Evolutionary conservation across 2,888 invertebrate genomes (phyloP).

Genomic region (Myathropa florea): DNA sequence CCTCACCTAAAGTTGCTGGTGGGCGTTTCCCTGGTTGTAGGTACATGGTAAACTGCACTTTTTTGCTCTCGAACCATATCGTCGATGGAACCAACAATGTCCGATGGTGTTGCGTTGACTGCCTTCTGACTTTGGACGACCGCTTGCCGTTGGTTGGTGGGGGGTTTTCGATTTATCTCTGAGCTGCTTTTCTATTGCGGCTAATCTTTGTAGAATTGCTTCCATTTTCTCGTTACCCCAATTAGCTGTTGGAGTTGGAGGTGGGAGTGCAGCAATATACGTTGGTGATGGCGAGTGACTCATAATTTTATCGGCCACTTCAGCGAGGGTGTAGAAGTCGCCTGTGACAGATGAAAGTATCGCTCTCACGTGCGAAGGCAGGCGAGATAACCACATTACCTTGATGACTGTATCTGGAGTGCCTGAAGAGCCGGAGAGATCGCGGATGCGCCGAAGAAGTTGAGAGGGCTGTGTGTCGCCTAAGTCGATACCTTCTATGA

Average conservation of each 20-base stretch:
- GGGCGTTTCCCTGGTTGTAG: slow-evolving; percentile 2
- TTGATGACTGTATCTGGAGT: background rate
- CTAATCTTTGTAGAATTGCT: slow-evolving; percentile 1
- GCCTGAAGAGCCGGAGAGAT: background rate
- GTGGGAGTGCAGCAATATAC: slow-evolving; percentile 16
- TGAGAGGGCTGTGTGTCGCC: background rate
- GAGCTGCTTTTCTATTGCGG: background rate
- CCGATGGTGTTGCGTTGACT: slow-evolving; percentile 9
- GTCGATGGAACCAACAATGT: slow-evolving; percentile 10
- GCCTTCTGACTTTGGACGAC: background rate
- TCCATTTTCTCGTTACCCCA: background rate
- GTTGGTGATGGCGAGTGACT: background rate
- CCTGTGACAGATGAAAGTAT: background rate
- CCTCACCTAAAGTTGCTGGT: too few relatives aligned
- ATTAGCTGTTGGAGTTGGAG: background rate
- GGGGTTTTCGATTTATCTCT: background rate
- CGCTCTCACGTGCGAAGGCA: background rate
- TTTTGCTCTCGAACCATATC: slow-evolving; percentile 9
- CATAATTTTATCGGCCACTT: slow-evolving; percentile 7
- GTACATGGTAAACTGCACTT: slow-evolving; percentile 9
- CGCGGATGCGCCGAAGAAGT: slow-evolving; percentile 1
- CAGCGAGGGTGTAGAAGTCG: background rate
- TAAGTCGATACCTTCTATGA: background rate
- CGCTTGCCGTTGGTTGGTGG: background rate
- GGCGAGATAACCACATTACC: background rate